Evolutionary conservation across 2,888 invertebrate species (phyloP), one percentile per base, ranked within the genome.

Genomic region (Stomorhina lunata): DNA sequence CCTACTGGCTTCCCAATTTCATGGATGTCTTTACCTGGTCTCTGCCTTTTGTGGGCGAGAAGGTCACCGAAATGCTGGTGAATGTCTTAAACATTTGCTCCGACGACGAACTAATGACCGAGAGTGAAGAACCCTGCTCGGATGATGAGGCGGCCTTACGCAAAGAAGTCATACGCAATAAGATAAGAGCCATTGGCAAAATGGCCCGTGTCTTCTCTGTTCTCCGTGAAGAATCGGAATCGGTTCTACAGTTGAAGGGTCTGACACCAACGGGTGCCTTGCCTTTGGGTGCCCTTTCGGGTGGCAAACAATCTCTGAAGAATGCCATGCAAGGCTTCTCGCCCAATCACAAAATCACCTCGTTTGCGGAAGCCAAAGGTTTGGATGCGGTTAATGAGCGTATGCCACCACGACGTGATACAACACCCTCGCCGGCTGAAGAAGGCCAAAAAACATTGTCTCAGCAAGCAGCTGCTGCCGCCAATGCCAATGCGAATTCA

Each of bases 21-120:
- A 99, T 99, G 99, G 99, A 99, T 93, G 99, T 99, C 83, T 99
- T 99, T 93, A 99, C 99, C 88, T 99, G 99, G 99, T 99, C 99
- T 86, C 93, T 99, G 92, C 99, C 99, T 86, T 99, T 99, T 92
- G 99, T 99, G 85, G 99, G 99, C 86, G 99, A 99, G 92, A 99
- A 95, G 79, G 99, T 99, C 86, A 99, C 99, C 89, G 99, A 99
- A 93, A 99, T 99, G 99, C 94, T 99, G 92, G 99, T 99, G 88
- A 99, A 99, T 93, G 98, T 99, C 86, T 94, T 99, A 92, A 99
- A 98, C 93, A 99, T 99, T 91, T 99, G 99, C 93, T 99, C 99
- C 88, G 99, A 99, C 93, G 99, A 99, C 93, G 99, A 99, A 93
- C 94, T 99, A 86, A 97, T 97, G 95, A 94, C 96, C 86, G 99